Conservation (phyloP, 2,797 vertebrate species). For the Sebastes umbrosus region DNA sequence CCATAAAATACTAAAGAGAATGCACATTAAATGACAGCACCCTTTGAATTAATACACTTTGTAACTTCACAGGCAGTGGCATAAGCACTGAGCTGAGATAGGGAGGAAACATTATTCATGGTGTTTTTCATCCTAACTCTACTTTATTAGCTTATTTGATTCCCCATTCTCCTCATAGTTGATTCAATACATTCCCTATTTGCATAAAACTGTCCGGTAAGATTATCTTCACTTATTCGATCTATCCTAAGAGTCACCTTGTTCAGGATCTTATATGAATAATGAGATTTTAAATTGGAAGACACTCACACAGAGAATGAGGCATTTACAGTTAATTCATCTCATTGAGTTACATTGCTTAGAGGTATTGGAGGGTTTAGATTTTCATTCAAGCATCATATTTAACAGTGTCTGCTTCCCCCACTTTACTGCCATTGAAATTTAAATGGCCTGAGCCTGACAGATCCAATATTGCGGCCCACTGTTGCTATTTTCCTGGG, state of each 20-base stretch:
- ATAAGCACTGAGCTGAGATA: slow-evolving; percentile 74
- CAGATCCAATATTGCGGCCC: slow-evolving; percentile 86
- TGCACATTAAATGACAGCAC: slow-evolving; percentile 74
- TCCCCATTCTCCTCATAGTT: slow-evolving; percentile 86
- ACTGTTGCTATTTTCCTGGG: slow-evolving; percentile 84
- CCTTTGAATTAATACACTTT: slow-evolving; percentile 82
- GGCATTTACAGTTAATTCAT: slow-evolving; percentile 89
- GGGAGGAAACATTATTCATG: slow-evolving; percentile 81
- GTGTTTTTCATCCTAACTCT: slow-evolving; percentile 83
- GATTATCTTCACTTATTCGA: slow-evolving; percentile 90
- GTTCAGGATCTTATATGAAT: slow-evolving; percentile 89
- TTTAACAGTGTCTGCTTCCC: slow-evolving; percentile 85
- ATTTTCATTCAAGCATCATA: slow-evolving; percentile 89
- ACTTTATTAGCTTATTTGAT: slow-evolving; percentile 89
- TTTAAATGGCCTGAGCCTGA: slow-evolving; percentile 86
- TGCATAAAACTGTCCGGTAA: slow-evolving; percentile 89
- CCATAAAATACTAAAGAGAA: slow-evolving; percentile 69
- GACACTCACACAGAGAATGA: slow-evolving; percentile 88
- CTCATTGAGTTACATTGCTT: slow-evolving; percentile 89
- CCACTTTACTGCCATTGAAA: slow-evolving; percentile 84
- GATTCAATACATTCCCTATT: slow-evolving; percentile 88
- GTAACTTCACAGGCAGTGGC: slow-evolving; percentile 75
- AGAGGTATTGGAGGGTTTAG: slow-evolving; percentile 89
- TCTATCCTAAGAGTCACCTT: slow-evolving; percentile 88
- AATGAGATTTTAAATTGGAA: slow-evolving; percentile 92